These are phyloP conservation scores for Ptychodera flava DNA, from an alignment of 35 echinoderm and acorn worm genomes.

Conservation along the genomic window DNA sequence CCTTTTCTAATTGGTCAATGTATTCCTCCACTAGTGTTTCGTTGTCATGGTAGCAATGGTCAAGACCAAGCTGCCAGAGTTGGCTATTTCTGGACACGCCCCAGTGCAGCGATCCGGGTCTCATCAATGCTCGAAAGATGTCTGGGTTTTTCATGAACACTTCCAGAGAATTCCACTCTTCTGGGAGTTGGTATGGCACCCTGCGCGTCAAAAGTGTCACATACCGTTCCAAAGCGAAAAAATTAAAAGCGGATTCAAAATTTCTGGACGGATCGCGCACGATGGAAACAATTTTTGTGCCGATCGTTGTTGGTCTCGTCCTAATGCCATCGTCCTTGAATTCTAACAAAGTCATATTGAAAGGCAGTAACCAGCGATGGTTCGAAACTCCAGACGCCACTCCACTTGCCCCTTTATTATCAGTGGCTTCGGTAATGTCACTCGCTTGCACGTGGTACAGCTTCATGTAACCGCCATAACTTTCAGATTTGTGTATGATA, in stretches of 20 bases:
- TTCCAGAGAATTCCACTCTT: neutral
- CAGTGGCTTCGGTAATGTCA: too few species aligned
- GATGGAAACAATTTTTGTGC: neutral
- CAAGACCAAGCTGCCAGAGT: constrained; percentile 20
- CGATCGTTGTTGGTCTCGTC: neutral
- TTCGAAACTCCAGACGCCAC: neutral
- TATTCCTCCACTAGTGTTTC: constrained; percentile 18
- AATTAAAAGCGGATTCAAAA: neutral
- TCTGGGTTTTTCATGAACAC: too few species aligned
- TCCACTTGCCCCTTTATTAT: too few species aligned
- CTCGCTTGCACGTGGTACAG: neutral
- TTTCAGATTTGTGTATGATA: neutral
- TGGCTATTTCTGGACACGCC: constrained; percentile 14
- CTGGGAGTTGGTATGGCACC: too few species aligned
- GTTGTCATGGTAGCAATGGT: constrained; percentile 14
- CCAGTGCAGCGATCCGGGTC: neutral
- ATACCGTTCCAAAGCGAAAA: too few species aligned
- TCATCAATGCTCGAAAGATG: too few species aligned
- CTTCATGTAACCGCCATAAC: neutral
- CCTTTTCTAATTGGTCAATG: neutral
- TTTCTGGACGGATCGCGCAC: neutral
- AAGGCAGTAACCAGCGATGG: neutral
- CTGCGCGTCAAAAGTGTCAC: too few species aligned
- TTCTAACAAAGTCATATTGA: neutral
- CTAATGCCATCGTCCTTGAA: neutral